phyloP scores from a whole-genome alignment of 1,140 invertebrate genomes.

The Bombus waltoni region DNA sequence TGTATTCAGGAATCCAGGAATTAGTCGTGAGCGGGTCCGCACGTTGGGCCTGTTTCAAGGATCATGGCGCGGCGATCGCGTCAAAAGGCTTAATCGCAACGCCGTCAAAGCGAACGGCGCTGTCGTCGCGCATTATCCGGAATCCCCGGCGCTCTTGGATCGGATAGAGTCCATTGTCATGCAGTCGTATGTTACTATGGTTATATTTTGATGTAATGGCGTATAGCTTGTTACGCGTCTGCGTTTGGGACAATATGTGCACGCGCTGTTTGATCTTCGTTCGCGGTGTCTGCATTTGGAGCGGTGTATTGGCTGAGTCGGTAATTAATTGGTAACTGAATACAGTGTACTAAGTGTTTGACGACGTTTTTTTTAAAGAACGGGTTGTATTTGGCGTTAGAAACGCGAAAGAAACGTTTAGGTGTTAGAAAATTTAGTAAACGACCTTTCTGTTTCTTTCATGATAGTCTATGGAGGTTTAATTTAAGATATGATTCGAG shows the following conservation, averaged over 20 bases:
- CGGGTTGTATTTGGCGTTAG: too few relatives aligned
- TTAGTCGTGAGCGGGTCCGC: conserved; percentile 27
- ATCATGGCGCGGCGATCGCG: conserved; percentile 35
- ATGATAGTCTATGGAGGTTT: too few relatives aligned
- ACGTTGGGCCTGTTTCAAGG: conserved; percentile 41
- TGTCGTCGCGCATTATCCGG: conserved; percentile 15
- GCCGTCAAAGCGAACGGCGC: conserved; percentile 46
- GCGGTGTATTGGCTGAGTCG: not conserved
- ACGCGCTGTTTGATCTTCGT: not conserved
- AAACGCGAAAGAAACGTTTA: too few relatives aligned
- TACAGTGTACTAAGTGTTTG: not conserved
- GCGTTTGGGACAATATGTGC: conserved; percentile 1
- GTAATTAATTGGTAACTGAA: not conserved
- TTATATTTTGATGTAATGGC: conserved; percentile 56
- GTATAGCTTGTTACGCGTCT: not conserved
- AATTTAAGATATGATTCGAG: too few relatives aligned
- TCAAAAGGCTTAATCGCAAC: conserved; percentile 56
- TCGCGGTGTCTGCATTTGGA: not conserved
- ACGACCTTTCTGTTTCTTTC: too few relatives aligned
- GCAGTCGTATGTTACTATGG: conserved; percentile 46
- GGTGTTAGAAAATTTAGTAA: too few relatives aligned
- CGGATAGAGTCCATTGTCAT: conserved; percentile 25
- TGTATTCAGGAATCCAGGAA: conserved; percentile 43
- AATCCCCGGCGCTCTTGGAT: conserved; percentile 20
- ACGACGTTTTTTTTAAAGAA: too few relatives aligned